Evolutionary conservation across 2,888 invertebrate species (phyloP).

Genomic region (Metopia argyrocephala): DNA sequence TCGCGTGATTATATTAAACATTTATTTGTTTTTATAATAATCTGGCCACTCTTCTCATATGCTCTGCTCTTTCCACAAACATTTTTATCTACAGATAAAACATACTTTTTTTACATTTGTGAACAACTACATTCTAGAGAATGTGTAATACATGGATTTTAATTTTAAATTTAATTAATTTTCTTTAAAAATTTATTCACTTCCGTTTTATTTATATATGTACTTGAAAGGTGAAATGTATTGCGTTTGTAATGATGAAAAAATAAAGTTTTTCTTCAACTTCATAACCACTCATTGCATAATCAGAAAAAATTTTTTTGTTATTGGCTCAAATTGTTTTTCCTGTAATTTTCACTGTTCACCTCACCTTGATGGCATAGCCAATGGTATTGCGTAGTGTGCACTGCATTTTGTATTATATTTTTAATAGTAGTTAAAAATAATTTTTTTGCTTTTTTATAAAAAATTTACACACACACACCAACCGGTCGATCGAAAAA

Average conservation of each 20-base stretch:
- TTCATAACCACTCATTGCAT: conserved; percentile 72
- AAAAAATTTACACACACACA: conserved; percentile 36
- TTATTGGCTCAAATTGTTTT: conserved; percentile 6
- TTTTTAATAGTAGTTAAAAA: conserved; percentile 31
- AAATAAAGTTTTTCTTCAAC: neutral
- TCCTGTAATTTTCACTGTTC: conserved; percentile 33
- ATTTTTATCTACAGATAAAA: neutral
- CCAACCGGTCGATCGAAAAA: conserved; percentile 52
- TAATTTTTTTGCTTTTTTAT: conserved; percentile 19
- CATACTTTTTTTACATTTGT: neutral
- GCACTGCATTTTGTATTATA: conserved; percentile 71
- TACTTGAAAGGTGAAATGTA: no score
- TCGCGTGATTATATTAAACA: no score
- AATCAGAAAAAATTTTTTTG: conserved; percentile 65
- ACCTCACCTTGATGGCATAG: conserved; percentile 71
- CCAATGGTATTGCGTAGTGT: conserved; percentile 70
- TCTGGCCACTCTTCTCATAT: neutral
- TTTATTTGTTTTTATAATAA: neutral
- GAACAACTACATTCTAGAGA: neutral
- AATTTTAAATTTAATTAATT: no score
- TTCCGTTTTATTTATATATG: no score
- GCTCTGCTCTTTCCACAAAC: neutral
- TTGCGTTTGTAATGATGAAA: neutral
- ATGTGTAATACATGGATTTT: neutral
- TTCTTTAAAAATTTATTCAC: no score